phyloP scores from a whole-genome alignment of 2,797 vertebrate species.

The Fistularia tabacaria region DNA sequence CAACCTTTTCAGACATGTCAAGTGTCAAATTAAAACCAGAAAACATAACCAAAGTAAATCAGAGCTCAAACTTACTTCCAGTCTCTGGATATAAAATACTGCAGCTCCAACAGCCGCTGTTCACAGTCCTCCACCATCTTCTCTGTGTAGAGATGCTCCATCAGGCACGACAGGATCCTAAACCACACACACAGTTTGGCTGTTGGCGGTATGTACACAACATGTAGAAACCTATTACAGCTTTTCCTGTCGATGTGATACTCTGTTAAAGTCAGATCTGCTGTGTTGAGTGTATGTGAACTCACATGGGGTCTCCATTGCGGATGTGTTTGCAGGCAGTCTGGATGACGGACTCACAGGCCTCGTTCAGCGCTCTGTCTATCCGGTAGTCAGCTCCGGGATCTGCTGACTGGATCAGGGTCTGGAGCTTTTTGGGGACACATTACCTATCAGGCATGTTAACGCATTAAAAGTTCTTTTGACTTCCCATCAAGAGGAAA shows the following conservation, averaged over 20 bases:
- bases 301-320: constrained; percentile 94
- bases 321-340: constrained; percentile 98
- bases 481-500: no score
- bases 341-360: constrained; percentile 96
- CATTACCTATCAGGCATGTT: no score
- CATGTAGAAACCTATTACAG: no score
- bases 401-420: constrained; percentile 91
- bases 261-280: no score
- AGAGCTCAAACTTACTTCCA: constrained; percentile 86
- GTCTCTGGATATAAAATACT: constrained; percentile 96
- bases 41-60: no score
- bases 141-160: constrained; percentile 97
- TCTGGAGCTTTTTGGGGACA: constrained; percentile 81
- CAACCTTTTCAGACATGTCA: no score
- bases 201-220: no score
- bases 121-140: constrained; percentile 99
- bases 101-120: constrained; percentile 89
- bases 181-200: not conserved
- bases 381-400: constrained; percentile 95
- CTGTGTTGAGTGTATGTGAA: not conserved
- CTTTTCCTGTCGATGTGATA: no score
- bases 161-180: constrained; percentile 96
- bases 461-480: no score
- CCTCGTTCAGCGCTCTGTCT: constrained; percentile 92
- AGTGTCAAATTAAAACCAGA: no score